Evolutionary conservation across 2,113 vertebrate genomes (phyloP).

Genomic region (Thymallus thymallus): DNA sequence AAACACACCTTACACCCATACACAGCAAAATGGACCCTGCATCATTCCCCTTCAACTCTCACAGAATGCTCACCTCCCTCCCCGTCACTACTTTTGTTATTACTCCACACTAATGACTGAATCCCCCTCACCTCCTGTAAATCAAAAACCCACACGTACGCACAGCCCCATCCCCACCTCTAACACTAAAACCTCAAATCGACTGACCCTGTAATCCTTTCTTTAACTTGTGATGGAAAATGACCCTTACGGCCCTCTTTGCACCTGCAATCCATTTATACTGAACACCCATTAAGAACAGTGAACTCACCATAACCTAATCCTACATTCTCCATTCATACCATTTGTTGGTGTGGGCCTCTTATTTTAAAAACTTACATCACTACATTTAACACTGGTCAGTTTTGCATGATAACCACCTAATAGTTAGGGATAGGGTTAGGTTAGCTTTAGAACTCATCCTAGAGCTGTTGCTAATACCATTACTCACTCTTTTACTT

Average conservation of each 20-base stretch:
- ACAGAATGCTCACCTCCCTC: too few relatives aligned
- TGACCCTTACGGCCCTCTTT: slow-evolving; percentile 41
- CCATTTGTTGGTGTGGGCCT: too few relatives aligned
- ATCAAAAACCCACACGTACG: too few relatives aligned
- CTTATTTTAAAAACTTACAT: too few relatives aligned
- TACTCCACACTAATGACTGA: too few relatives aligned
- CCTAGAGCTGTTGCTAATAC: neutral
- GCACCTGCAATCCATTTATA: slow-evolving; percentile 51
- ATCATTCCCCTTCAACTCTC: too few relatives aligned
- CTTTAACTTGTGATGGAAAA: slow-evolving; percentile 28
- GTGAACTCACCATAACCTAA: neutral
- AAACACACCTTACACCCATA: too few relatives aligned
- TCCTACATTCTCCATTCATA: too few relatives aligned
- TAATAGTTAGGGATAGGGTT: neutral
- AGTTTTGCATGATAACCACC: neutral
- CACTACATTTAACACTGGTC: neutral
- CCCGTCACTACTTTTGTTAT: too few relatives aligned
- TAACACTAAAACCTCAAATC: slow-evolving; percentile 9
- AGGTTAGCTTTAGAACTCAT: neutral
- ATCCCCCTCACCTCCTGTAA: too few relatives aligned
- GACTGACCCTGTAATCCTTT: slow-evolving; percentile 38
- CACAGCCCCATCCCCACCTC: neutral
- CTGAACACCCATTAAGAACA: slow-evolving; percentile 16
- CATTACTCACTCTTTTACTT: slow-evolving; percentile 95
- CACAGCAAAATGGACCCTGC: too few relatives aligned